Percentiles rank a stretch among this genome's conserved stretches.
Conservation (phyloP, 2,797 vertebrate species). For the Euphonia xanthogaster region DNA sequence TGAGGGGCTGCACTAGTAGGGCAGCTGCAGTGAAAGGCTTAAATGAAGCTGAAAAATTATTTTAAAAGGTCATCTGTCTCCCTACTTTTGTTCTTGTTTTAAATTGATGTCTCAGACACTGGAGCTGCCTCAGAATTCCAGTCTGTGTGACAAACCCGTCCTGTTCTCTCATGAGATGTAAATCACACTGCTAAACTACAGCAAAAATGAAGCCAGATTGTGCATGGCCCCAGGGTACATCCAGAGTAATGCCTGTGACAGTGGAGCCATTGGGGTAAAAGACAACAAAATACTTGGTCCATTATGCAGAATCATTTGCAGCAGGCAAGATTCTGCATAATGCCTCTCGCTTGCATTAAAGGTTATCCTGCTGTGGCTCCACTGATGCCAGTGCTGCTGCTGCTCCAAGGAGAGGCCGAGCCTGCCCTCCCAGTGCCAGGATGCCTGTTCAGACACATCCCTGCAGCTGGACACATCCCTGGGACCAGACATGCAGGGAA, state of each 20-base stretch:
- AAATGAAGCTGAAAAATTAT: slow-evolving; percentile 7
- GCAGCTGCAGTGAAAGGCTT: neutral
- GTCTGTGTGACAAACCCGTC: slow-evolving; percentile 9
- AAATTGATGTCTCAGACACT: slow-evolving; percentile 20
- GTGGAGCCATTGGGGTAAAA: slow-evolving; percentile 2
- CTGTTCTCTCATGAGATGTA: slow-evolving; percentile 41
- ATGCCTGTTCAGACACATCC: neutral
- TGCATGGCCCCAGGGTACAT: neutral
- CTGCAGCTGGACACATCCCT: neutral
- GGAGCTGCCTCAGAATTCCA: slow-evolving; percentile 25
- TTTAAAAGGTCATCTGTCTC: slow-evolving; percentile 50
- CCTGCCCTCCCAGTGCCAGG: accelerated
- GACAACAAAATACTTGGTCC: slow-evolving; percentile 4
- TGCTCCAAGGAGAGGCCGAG: neutral
- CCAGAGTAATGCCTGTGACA: slow-evolving; percentile 12
- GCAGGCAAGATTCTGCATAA: neutral
- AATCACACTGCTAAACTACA: neutral
- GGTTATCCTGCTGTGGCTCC: neutral
- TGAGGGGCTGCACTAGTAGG: neutral
- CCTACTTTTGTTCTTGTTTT: slow-evolving; percentile 26
- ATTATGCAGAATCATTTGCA: slow-evolving; percentile 13
- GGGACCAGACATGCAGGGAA: accelerated
- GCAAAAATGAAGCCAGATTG: slow-evolving; percentile 2
- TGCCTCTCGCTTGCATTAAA: neutral
- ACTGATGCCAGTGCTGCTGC: neutral